Base-by-base conservation (phyloP, 1,140 invertebrate species). In the Anagrus nilaparvatae region DNA sequence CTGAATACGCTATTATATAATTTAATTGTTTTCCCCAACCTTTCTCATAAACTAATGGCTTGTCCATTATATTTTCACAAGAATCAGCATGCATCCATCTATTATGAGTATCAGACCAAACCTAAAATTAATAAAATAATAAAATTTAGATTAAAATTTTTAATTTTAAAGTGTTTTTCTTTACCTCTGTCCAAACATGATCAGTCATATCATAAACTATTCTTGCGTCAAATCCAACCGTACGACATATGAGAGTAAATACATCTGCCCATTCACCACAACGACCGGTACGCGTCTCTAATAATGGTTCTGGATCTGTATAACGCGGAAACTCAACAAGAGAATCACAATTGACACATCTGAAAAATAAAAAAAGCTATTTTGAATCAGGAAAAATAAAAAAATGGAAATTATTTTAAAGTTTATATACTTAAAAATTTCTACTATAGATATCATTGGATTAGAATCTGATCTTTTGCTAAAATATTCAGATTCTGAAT, bases 201-300 rank as follows among this genome's bases (percentile, higher is more conserved):
- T 99, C 95, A n/a, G 82, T 88, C 54, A 76, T 74, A 56, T 95
- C 91, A 14, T 77, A 60, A 13, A 97, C 77, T 51, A 79, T 75
- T 35, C 93, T 69, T 7, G 85, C 79, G 57, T 96, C 89, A 65
- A 84, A 92, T 18, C 78, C 80, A 23, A 94, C 59, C 5, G 88
- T 75, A 37, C 86, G 72, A 55, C 87, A 92, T 9, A 91, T 64
- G 12, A 97, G 71, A 3, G 87, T 80, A 65, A 99, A 99, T 58
- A 84, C 89, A 65, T 93, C 95, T 0, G 93, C 93, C 88, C 90
- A 99, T 72, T 99, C 96, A 1, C 91, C 91, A 68, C 92, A 96
- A 29, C 92, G 78, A 12, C 92, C 92, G 43, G 60, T 67, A 49
- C 84, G 61, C 12, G 89, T 88, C 39, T 78, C 73, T 29, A 99